phyloP scores from a whole-genome alignment of 2,888 invertebrate genomes.

The Ptychoptera albimana region DNA sequence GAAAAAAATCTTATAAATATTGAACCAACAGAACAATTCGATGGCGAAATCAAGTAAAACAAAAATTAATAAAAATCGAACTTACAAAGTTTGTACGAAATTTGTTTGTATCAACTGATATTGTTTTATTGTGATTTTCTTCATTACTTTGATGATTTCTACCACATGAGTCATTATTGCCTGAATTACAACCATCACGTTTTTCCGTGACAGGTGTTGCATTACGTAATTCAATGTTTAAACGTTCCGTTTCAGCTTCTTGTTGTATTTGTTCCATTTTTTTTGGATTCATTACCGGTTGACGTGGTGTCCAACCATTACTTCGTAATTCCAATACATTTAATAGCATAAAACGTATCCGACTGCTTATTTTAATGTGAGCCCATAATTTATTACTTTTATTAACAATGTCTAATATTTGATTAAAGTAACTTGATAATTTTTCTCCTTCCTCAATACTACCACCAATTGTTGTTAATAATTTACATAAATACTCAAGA shows the following conservation, averaged over 20 bases:
- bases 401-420: constrained; percentile 55
- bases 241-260: constrained; percentile 70
- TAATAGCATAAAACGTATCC: constrained; percentile 46
- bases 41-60: not conserved
- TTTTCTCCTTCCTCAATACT: constrained; percentile 47
- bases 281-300: constrained; percentile 78
- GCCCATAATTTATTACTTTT: constrained; percentile 36
- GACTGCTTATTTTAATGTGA: constrained; percentile 32
- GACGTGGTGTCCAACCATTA: constrained; percentile 70
- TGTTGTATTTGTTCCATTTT: constrained; percentile 89
- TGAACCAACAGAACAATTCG: too few relatives aligned
- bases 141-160: not conserved
- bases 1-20: not conserved
- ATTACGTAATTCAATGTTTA: constrained; percentile 44
- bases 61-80: not conserved
- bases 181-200: constrained; percentile 12
- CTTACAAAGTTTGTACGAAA: constrained; percentile 22
- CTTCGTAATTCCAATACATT: constrained; percentile 80
- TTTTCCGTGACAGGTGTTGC: constrained; percentile 10
- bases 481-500: constrained; percentile 81
- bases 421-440: constrained; percentile 29
- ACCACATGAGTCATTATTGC: constrained; percentile 12
- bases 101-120: constrained; percentile 21
- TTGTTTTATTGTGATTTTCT: constrained; percentile 11
- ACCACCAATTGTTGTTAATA: constrained; percentile 81